These are phyloP conservation scores for Drosophila suzukii DNA, from an alignment of 1,140 invertebrate species.

Conservation along the genomic window DNA sequence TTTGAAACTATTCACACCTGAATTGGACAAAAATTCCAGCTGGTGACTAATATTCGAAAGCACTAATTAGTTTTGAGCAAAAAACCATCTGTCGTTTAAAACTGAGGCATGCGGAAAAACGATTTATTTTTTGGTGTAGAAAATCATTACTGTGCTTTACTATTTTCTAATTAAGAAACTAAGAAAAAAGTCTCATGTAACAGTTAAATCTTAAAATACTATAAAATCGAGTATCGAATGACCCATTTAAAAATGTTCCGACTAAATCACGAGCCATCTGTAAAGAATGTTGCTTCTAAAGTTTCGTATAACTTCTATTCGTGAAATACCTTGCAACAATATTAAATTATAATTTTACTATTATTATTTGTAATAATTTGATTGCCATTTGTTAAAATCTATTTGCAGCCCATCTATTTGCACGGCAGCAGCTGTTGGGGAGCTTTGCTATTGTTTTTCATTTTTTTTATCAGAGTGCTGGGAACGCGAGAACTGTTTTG, in stretches of 20 bases:
- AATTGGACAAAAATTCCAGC: background rate
- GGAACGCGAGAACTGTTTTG: slow-evolving; percentile 7
- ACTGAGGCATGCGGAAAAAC: background rate
- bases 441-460: slow-evolving; percentile 11
- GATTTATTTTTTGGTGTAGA: background rate
- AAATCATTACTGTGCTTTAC: background rate
- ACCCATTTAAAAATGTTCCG: too few relatives aligned
- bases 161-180: background rate
- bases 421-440: slow-evolving; percentile 6
- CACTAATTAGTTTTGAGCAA: background rate
- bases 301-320: background rate
- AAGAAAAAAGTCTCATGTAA: background rate
- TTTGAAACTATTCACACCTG: background rate
- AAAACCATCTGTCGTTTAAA: background rate
- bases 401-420: slow-evolving; percentile 16
- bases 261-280: too few relatives aligned
- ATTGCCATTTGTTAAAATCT: slow-evolving; percentile 6
- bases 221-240: background rate
- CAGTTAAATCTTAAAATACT: background rate
- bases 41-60: background rate
- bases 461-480: slow-evolving; percentile 3
- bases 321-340: background rate
- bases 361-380: slow-evolving; percentile 3
- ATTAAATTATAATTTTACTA: background rate
- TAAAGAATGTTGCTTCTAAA: background rate